These are phyloP conservation scores for Euphonia xanthogaster DNA, from an alignment of 2,797 vertebrate species.

Conservation along the genomic window DNA sequence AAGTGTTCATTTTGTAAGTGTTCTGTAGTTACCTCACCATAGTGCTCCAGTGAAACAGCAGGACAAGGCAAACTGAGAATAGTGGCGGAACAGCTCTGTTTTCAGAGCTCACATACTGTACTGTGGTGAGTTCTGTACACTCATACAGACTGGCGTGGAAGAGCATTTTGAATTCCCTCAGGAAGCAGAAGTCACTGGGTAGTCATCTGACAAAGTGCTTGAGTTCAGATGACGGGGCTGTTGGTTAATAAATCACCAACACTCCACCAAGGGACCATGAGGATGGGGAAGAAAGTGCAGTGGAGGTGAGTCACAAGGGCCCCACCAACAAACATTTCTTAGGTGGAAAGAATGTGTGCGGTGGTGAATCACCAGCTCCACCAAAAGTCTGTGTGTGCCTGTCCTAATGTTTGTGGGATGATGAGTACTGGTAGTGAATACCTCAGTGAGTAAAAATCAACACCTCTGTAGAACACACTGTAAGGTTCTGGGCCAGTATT, in stretches of 20 bases:
- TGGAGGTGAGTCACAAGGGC: constrained; percentile 50
- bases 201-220: not conserved
- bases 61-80: not conserved
- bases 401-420: not conserved
- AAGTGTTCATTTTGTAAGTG: not conserved
- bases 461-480: not conserved
- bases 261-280: not conserved
- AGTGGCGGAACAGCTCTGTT: not conserved
- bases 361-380: constrained; percentile 56
- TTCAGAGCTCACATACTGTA: not conserved
- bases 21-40: not conserved
- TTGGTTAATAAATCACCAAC: constrained; percentile 29
- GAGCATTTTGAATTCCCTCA: not conserved
- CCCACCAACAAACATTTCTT: constrained; percentile 23
- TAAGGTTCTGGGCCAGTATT: not conserved
- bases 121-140: not conserved
- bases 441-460: not conserved
- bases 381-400: not conserved
- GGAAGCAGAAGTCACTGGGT: not conserved
- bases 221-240: not conserved
- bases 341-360: constrained; percentile 39
- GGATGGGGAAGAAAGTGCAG: not conserved
- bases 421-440: not conserved
- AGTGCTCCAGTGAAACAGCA: not conserved
- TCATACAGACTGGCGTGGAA: not conserved